These are phyloP conservation scores for Alexandromys fortis DNA, from an alignment of 2,113 vertebrate species.

Conservation along the genomic window DNA sequence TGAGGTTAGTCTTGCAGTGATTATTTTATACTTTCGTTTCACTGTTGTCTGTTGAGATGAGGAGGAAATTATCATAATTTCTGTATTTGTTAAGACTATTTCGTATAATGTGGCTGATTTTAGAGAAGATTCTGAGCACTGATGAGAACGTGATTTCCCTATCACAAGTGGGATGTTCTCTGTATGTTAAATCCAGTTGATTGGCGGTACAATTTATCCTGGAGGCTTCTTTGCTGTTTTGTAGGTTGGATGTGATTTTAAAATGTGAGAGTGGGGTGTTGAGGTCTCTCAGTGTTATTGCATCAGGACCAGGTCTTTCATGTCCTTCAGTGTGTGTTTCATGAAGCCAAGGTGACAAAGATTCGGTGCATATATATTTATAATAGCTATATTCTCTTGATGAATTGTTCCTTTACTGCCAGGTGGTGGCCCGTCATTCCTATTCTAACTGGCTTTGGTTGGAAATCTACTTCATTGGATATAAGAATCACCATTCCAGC, in stretches of 20 bases:
- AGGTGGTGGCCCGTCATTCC: not conserved
- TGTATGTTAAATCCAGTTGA: not conserved
- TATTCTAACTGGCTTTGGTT: not conserved
- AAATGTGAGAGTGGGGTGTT: too few species aligned
- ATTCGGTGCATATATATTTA: not conserved
- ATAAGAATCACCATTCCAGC: not conserved
- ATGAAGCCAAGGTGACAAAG: not conserved
- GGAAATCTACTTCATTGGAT: not conserved
- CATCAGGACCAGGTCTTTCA: too few species aligned
- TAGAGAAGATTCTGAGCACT: not conserved
- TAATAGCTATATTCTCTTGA: too few species aligned
- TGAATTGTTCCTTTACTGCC: not conserved
- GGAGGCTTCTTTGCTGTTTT: not conserved
- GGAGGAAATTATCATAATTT: not conserved
- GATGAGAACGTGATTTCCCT: not conserved
- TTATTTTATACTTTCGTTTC: not conserved
- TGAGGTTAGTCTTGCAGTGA: not conserved
- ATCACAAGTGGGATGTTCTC: too few species aligned
- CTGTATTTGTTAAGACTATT: not conserved
- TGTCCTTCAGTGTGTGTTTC: not conserved
- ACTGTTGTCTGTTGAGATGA: not conserved
- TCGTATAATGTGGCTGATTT: not conserved
- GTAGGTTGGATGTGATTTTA: not conserved
- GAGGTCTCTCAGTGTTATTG: not conserved
- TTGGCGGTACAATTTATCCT: not conserved